Conservation (phyloP, 2,113 vertebrate genomes). For the Himantopus leucocephalus region DNA sequence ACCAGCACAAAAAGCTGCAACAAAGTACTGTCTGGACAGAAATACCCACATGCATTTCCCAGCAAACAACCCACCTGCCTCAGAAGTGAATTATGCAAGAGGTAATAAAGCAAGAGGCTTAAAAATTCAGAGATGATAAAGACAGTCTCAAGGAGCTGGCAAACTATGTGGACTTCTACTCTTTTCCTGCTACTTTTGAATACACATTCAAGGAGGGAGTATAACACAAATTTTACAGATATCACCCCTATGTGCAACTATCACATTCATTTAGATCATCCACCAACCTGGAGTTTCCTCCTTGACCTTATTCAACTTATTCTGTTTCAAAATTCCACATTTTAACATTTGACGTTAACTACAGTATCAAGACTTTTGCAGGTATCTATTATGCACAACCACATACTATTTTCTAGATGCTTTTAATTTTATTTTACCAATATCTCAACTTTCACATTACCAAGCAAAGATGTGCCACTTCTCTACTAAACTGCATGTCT, state of each 20-base stretch:
- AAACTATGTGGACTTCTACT: neutral
- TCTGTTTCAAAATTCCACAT: neutral
- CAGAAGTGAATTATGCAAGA: neutral
- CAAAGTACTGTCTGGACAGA: neutral
- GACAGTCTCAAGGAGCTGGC: neutral
- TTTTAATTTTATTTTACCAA: neutral
- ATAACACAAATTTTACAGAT: neutral
- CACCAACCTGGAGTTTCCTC: neutral
- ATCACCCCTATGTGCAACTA: rapidly evolving
- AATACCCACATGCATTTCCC: neutral
- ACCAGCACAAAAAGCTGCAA: neutral
- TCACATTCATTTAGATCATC: neutral
- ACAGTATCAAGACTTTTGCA: neutral
- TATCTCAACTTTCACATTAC: neutral
- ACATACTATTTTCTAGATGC: neutral
- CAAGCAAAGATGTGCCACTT: neutral
- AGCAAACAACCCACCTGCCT: neutral
- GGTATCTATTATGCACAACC: neutral
- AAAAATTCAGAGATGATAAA: neutral
- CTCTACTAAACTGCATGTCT: neutral
- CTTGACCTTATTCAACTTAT: neutral
- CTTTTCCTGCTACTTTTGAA: neutral
- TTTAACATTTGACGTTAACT: neutral
- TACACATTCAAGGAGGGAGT: neutral
- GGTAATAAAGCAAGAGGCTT: neutral